These are phyloP conservation scores for Neodiprion lecontei DNA, from an alignment of 1,140 invertebrate species.

Conservation along the genomic window DNA sequence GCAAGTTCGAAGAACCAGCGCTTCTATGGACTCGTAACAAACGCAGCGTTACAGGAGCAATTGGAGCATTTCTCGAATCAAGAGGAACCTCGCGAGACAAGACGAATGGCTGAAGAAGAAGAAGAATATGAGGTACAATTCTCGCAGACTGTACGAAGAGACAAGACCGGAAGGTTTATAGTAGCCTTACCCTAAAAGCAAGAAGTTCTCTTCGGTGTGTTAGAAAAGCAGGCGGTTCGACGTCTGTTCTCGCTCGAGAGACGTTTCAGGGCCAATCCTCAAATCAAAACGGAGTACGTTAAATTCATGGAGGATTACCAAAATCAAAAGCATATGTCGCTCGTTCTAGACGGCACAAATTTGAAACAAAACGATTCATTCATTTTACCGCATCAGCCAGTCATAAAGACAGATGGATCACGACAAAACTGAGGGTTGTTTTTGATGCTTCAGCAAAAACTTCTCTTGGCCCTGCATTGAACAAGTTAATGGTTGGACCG, in stretches of 20 bases:
- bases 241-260: background rate
- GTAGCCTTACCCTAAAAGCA: background rate
- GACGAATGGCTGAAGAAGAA: background rate
- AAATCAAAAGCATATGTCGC: constrained; percentile 21
- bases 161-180: background rate
- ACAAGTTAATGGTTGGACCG: constrained; percentile 41
- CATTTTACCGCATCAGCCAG: constrained; percentile 39
- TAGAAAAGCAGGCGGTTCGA: background rate
- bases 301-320: constrained; percentile 29
- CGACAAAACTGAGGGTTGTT: constrained; percentile 15
- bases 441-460: too few species aligned
- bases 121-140: background rate
- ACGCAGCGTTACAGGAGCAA: constrained; percentile 4
- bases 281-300: constrained; percentile 16
- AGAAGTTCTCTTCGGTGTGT: background rate
- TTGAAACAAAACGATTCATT: background rate
- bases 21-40: constrained; percentile 10
- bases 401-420: constrained; percentile 29
- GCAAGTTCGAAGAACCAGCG: constrained; percentile 14
- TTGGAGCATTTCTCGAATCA: background rate
- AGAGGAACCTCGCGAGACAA: background rate
- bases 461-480: constrained; percentile 29
- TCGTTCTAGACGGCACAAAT: background rate
- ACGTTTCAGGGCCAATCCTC: background rate
- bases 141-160: background rate